A percentile compares a stretch with the other conserved stretches of the same genome.
Conservation (phyloP, 2,113 vertebrate genomes). For the Bambusicola thoracicus region DNA sequence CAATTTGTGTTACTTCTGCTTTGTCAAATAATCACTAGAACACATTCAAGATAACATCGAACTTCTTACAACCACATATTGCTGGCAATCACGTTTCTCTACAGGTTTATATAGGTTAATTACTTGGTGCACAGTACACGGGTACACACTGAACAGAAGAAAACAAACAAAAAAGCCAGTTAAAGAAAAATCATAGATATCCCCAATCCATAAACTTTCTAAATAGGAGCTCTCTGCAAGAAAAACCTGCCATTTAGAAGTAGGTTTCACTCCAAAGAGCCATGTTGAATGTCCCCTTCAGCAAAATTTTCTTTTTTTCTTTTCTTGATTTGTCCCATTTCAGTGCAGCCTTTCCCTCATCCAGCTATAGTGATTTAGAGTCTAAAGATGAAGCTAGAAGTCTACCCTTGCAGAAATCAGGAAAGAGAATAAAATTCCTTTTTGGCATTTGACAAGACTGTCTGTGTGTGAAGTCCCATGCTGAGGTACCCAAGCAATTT, state of each 20-base stretch:
- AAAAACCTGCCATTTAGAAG: not conserved
- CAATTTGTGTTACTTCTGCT: not conserved
- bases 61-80: not conserved
- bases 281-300: not conserved
- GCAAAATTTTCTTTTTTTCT: not conserved
- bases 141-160: not conserved
- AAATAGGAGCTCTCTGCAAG: not conserved
- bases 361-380: not conserved
- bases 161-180: not conserved
- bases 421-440: slow-evolving; percentile 37
- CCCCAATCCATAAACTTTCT: not conserved
- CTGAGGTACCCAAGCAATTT: slow-evolving; percentile 52
- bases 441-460: slow-evolving; percentile 47
- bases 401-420: not conserved
- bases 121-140: not conserved
- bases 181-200: not conserved
- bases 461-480: slow-evolving; percentile 41
- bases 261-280: not conserved
- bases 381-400: slow-evolving; percentile 32
- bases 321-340: slow-evolving; percentile 19
- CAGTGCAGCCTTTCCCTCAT: not conserved
- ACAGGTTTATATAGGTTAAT: not conserved
- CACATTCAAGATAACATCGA: not conserved
- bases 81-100: not conserved
- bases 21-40: not conserved